phyloP scores from a whole-genome alignment of 2,113 vertebrate species.

The Turdus rufiventris region DNA sequence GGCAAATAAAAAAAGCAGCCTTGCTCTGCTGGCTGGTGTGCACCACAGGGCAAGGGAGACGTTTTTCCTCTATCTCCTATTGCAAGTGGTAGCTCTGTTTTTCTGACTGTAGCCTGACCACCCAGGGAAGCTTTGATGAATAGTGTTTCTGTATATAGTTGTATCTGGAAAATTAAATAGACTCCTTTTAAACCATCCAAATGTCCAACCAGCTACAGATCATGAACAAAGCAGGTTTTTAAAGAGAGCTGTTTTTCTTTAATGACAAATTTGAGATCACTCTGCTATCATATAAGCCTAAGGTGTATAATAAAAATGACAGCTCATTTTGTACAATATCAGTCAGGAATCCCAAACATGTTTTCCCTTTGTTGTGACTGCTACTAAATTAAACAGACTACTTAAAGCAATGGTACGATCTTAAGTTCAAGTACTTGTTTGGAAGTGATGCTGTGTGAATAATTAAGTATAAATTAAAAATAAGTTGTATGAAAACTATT shows the following conservation, averaged over 20 bases:
- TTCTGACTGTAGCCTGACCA: neutral
- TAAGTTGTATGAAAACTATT: neutral
- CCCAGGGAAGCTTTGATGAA: neutral
- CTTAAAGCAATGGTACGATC: neutral
- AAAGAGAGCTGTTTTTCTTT: neutral
- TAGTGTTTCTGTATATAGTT: neutral
- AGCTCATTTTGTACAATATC: neutral
- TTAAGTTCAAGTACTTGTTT: neutral
- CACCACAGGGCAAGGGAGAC: neutral
- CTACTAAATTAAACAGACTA: neutral
- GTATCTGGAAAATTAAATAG: neutral
- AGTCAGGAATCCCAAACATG: neutral
- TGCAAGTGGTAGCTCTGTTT: neutral
- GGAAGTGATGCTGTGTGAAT: neutral
- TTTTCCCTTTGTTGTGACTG: neutral
- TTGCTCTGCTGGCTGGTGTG: neutral
- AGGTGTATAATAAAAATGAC: neutral
- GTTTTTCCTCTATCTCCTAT: neutral
- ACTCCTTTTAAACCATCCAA: neutral
- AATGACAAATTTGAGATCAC: neutral
- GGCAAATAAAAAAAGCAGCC: neutral
- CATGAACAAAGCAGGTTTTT: neutral
- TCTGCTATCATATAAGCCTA: neutral
- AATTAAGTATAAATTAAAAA: neutral
- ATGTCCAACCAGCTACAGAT: neutral